Conservation (phyloP, 2,888 invertebrate species). For the Orthonychiurus folsomi region DNA sequence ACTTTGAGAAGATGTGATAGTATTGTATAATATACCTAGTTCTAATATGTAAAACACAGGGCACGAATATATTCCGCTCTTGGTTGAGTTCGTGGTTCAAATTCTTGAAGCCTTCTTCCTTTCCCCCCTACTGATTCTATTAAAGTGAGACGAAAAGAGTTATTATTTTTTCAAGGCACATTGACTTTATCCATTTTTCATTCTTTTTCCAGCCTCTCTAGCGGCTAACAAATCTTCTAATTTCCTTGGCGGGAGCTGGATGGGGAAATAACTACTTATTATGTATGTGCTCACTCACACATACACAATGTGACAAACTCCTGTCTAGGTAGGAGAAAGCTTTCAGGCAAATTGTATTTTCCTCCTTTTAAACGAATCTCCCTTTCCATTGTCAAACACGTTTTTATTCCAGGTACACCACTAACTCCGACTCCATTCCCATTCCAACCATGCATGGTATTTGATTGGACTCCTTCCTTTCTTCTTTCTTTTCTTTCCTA, state of each 20-base stretch:
- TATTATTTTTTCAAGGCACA: not conserved
- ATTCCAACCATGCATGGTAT: too few relatives aligned
- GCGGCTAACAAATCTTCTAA: not conserved
- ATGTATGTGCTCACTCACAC: slow-evolving; percentile 1
- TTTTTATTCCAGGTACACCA: not conserved
- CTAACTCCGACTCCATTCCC: not conserved
- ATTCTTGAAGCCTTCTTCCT: too few relatives aligned
- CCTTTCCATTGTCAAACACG: not conserved
- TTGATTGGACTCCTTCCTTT: too few relatives aligned
- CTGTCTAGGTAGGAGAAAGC: not conserved
- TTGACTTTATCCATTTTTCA: not conserved
- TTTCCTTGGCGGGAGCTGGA: not conserved
- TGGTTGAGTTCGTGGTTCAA: too few relatives aligned
- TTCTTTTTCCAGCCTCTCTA: not conserved
- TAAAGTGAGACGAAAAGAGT: slow-evolving; percentile 1
- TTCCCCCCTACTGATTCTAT: not conserved
- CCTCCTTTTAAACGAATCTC: not conserved
- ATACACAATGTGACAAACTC: slow-evolving; percentile 1
- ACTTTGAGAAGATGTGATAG: too few relatives aligned
- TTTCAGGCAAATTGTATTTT: not conserved
- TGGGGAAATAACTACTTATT: not conserved
- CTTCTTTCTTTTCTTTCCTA: not conserved
- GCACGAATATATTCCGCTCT: too few relatives aligned
- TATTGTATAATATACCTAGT: too few relatives aligned
- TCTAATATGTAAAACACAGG: too few relatives aligned